Conservation (phyloP, 1,140 invertebrate genomes). For the Tribolium madens region DNA sequence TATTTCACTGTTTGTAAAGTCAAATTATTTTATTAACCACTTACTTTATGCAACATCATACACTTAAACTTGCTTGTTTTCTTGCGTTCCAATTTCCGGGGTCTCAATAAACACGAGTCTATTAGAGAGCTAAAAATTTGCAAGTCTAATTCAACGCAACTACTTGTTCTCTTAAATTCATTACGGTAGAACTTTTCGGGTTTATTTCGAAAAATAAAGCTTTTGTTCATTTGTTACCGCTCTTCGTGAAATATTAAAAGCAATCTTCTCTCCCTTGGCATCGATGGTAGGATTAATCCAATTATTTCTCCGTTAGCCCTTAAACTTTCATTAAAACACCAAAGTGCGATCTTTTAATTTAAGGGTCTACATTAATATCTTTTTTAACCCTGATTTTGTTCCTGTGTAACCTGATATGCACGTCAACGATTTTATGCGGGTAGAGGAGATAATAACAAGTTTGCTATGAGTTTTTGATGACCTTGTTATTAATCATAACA, state of each 20-base stretch:
- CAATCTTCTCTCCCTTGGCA: constrained; percentile 1
- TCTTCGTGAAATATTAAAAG: constrained; percentile 25
- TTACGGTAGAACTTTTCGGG: constrained; percentile 17
- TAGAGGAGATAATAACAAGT: not conserved
- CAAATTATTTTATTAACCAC: not conserved
- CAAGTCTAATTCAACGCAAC: constrained; percentile 17
- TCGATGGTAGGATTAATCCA: constrained; percentile 18
- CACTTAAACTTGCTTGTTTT: not conserved
- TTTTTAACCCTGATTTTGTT: not conserved
- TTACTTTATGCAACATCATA: not conserved
- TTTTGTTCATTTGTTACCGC: constrained; percentile 12
- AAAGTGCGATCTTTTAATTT: constrained; percentile 11
- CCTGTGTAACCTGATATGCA: not conserved
- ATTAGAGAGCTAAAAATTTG: constrained; percentile 2
- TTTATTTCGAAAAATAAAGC: constrained; percentile 13
- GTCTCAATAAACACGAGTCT: not conserved
- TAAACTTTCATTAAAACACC: constrained; percentile 3
- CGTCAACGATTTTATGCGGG: too few species aligned
- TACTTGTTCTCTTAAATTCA: constrained; percentile 23
- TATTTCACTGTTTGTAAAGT: not conserved
- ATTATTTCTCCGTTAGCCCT: constrained; percentile 7
- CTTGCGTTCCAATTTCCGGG: constrained; percentile 7
- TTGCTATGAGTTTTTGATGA: not conserved
- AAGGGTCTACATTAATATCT: constrained; percentile 5
- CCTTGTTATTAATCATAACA: not conserved